Evolutionary conservation across 2,888 invertebrate species (phyloP), one percentile per base, ranked within the genome.

Genomic region (Scaptomyza caliginosa): DNA sequence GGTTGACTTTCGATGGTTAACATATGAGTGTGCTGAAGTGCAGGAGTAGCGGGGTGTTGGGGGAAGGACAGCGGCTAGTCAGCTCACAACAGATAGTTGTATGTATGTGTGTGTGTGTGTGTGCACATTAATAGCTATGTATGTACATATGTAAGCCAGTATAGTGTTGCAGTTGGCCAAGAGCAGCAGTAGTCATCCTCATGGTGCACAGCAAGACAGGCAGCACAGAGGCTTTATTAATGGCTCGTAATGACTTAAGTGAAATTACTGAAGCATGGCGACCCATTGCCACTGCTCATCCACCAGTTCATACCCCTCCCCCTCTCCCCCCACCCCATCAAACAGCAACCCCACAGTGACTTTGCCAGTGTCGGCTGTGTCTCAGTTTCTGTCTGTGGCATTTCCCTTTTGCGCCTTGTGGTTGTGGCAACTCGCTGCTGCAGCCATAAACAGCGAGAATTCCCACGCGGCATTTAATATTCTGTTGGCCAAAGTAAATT

Each of bases 191-290:
- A 24, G 7, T 24, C 24, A 24, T 24, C 24, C 24, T 8, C 24
- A 24, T 24, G 8, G 24, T 24, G 7, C n/a, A 30, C 30, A n/a
- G 11, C 4, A n/a, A 13, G 10, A 6, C 8, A 4, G 39, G 21
- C 40, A 10, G 13, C 21, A 5, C 69, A 67, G 87, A 67, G 83
- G 79, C 83, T 83, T 83, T 83, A 83, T 83, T 83, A 83, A 83
- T 83, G 88, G 86, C 80, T 83, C 84, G 78, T 85, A 85, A 85
- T 85, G 84, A 85, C 78, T 89, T 81, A 84, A 89, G 86, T 89
- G 86, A 89, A 89, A 87, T 89, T 88, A 89, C 89, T 89, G 90
- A 89, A 88, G 90, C 90, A 86, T 76, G 57, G 60, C 77, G 38
- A 51, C 63, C 49, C 65, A 58, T 50, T 54, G 42, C 49, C 68